Evolutionary conservation across 2,888 invertebrate species (phyloP), one percentile per base, ranked within the genome.

Genomic region (Polia nebulosa): DNA sequence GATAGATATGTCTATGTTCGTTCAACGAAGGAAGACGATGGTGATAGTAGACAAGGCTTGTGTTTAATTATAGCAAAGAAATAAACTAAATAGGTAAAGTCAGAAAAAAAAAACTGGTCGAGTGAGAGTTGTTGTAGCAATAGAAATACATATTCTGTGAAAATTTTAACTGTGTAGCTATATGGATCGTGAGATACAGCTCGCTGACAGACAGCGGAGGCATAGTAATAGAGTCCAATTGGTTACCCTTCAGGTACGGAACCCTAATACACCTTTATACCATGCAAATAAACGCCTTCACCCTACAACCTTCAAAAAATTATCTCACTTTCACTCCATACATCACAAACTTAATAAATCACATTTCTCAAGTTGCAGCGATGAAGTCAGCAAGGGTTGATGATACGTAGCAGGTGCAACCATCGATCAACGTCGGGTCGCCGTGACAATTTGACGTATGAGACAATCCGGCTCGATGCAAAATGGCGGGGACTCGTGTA

Each of bases 361-460:
- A 86, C 85, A 89, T 87, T 87, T 85, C 86, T 86, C 85, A 80
- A 86, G 83, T 83, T 65, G 74, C 78, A 78, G 81, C 83, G 85
- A 88, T 87, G 85, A 84, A 86, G 82, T 84, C 62, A 62, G 83
- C 88, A 91, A 91, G 92, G 92, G 83, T 83, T 82, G 80, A 89
- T 88, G 86, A 82, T 82, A 69, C 81, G 82, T 68, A 88, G 89
- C 95, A 95, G 95, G 95, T 95, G 95, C 92, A 82, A 70, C 88
- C 87, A 95, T 95, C 95, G 81, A 94, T 95, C 95, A 94, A 92
- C 85, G 95, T 95, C 93, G 66, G 55, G 58, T 68, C 55, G 49
- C 78, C 90, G 91, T 91, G 94, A 94, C 95, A 94, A 94, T 92
- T 92, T 95, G 95, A 95, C 95, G 94, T 95, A 95, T 94, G 94